phyloP scores from a whole-genome alignment of 2,888 invertebrate genomes.

The Rhagonycha lutea region DNA sequence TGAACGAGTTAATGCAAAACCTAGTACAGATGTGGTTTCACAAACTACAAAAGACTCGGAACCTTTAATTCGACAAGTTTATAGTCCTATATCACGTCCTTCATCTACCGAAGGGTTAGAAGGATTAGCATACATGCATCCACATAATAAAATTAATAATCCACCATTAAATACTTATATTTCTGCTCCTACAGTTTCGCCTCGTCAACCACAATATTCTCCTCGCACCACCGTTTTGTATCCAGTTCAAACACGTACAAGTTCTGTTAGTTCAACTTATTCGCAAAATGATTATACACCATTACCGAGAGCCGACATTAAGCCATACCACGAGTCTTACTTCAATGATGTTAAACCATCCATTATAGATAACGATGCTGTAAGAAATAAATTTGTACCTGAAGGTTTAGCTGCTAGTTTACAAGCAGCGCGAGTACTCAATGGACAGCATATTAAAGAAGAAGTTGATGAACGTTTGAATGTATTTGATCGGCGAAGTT shows the following conservation, averaged over 20 bases:
- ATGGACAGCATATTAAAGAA: constrained; percentile 50
- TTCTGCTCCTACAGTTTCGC: constrained; percentile 44
- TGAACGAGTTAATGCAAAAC: constrained; percentile 62
- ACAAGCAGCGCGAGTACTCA: constrained; percentile 77
- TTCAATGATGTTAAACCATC: constrained; percentile 66
- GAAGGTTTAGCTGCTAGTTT: constrained; percentile 82
- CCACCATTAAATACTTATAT: constrained; percentile 38
- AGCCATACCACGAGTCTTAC: constrained; percentile 73
- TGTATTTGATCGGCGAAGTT: constrained; percentile 43
- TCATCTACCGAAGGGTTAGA: constrained; percentile 58
- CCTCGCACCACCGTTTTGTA: constrained; percentile 52
- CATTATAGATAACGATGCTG: constrained; percentile 39
- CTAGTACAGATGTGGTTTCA: constrained; percentile 41
- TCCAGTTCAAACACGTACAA: constrained; percentile 39
- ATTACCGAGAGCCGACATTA: constrained; percentile 71
- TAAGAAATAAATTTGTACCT: constrained; percentile 52
- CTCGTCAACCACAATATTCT: constrained; percentile 46
- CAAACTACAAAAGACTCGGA: constrained; percentile 44
- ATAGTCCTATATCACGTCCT: constrained; percentile 62
- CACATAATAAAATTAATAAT: constrained; percentile 44
- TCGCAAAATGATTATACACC: constrained; percentile 58
- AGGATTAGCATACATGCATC: constrained; percentile 51
- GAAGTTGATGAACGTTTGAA: constrained; percentile 40
- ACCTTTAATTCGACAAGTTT: constrained; percentile 53
- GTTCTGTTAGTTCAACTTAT: constrained; percentile 38